These are phyloP conservation scores for Enteromius paludinosus DNA, from an alignment of 2,797 vertebrate genomes.

Conservation along the genomic window DNA sequence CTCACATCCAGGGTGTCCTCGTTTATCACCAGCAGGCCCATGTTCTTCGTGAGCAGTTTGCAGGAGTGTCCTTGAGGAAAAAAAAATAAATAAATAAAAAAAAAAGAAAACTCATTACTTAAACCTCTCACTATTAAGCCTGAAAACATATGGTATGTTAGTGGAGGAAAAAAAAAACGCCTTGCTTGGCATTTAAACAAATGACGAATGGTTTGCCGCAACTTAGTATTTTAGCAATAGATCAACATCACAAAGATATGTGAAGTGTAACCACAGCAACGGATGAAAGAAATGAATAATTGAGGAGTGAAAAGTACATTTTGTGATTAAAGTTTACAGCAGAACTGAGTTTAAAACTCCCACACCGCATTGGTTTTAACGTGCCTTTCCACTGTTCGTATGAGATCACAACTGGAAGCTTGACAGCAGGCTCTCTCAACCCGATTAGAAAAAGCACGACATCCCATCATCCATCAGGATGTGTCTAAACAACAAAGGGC, in stretches of 20 bases:
- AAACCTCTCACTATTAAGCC: conserved; percentile 24
- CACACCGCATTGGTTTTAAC: conserved; percentile 1
- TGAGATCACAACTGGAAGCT: conserved; percentile 38
- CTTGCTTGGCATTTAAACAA: conserved; percentile 9
- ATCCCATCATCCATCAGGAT: conserved; percentile 49
- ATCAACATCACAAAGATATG: conserved; percentile 31
- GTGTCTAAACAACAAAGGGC: conserved; percentile 72
- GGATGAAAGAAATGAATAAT: conserved; percentile 30
- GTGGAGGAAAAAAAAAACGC: conserved; percentile 16
- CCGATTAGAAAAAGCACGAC: conserved; percentile 27
- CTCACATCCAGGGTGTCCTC: conserved; percentile 97
- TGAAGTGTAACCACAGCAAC: conserved; percentile 21
- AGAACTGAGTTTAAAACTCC: conserved; percentile 4
- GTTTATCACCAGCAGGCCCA: conserved; percentile 96
- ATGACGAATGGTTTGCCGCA: conserved; percentile 11
- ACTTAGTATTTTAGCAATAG: background rate
- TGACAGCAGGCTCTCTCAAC: conserved; percentile 18
- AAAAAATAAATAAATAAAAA: background rate
- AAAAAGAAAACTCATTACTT: conserved; percentile 46
- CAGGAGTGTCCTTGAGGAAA: conserved; percentile 90
- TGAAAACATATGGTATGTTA: conserved; percentile 32
- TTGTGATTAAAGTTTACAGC: conserved; percentile 34
- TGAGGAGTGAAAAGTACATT: conserved; percentile 24
- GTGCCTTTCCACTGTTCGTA: conserved; percentile 13
- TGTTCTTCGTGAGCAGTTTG: conserved; percentile 95